These are phyloP conservation scores for Drosophila borealis DNA, from an alignment of 2,888 invertebrate genomes.

Conservation along the genomic window DNA sequence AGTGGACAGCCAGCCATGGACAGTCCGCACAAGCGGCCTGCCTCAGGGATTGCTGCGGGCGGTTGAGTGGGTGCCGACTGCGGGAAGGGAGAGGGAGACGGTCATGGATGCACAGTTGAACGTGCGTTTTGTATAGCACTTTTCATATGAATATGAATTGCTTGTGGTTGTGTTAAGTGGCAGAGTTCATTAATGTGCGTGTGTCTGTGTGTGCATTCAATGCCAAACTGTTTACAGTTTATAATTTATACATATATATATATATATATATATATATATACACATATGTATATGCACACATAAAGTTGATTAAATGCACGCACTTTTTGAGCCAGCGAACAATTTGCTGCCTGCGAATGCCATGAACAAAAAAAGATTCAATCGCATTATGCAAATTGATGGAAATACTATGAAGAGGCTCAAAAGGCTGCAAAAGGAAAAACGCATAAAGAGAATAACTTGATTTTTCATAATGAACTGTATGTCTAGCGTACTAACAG, in stretches of 20 bases:
- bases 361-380: conserved; percentile 21
- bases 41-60: neutral
- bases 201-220: neutral
- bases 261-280: neutral
- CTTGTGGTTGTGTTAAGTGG: conserved; percentile 77
- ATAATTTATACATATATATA: conserved; percentile 2
- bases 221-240: conserved; percentile 12
- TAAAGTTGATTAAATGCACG: conserved; percentile 31
- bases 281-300: neutral
- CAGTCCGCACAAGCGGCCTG: conserved; percentile 28
- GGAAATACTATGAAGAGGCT: conserved; percentile 18
- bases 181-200: conserved; percentile 54
- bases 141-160: conserved; percentile 79
- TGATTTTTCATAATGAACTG: neutral
- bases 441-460: conserved; percentile 15
- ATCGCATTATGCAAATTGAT: conserved; percentile 46
- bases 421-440: conserved; percentile 3
- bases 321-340: conserved; percentile 38
- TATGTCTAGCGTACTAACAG: neutral
- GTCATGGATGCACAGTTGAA: conserved; percentile 38
- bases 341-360: conserved; percentile 7
- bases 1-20: conserved; percentile 46
- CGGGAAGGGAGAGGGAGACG: neutral
- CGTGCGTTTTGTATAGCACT: conserved; percentile 65
- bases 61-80: neutral